Conservation (phyloP, 2,888 invertebrate genomes). For the Eremobia ochroleuca region DNA sequence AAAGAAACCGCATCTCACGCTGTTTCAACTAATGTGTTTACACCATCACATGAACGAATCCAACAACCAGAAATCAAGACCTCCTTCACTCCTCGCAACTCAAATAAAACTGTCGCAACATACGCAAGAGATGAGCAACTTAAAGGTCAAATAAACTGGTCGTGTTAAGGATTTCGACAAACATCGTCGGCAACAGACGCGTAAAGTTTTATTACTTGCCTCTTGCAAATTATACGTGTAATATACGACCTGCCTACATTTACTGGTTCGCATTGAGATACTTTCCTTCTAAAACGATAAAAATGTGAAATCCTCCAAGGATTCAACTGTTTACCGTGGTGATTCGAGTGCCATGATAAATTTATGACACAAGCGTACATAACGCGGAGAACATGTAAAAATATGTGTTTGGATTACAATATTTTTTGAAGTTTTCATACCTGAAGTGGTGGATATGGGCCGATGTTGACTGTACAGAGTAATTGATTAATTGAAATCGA, state of each 20-base stretch:
- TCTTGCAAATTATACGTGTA: slow-evolving; percentile 86
- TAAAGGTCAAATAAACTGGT: slow-evolving; percentile 77
- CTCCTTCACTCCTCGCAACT: slow-evolving; percentile 62
- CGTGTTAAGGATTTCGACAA: slow-evolving; percentile 84
- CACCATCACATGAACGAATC: slow-evolving; percentile 83
- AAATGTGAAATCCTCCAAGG: slow-evolving; percentile 77
- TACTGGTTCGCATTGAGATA: slow-evolving; percentile 75
- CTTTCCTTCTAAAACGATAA: slow-evolving; percentile 81
- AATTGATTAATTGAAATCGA: slow-evolving; percentile 50
- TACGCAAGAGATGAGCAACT: slow-evolving; percentile 45
- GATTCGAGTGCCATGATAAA: slow-evolving; percentile 69
- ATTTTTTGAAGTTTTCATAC: slow-evolving; percentile 42
- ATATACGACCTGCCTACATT: slow-evolving; percentile 74
- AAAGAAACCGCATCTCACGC: slow-evolving; percentile 76
- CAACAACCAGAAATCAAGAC: slow-evolving; percentile 75
- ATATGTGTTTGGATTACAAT: slow-evolving; percentile 48
- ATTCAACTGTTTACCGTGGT: slow-evolving; percentile 71
- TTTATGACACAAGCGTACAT: slow-evolving; percentile 62
- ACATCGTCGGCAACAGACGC: slow-evolving; percentile 83
- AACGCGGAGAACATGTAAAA: slow-evolving; percentile 45
- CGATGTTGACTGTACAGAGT: slow-evolving; percentile 40
- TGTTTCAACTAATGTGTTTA: slow-evolving; percentile 86
- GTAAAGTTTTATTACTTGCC: slow-evolving; percentile 89
- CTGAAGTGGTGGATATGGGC: slow-evolving; percentile 39
- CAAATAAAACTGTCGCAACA: slow-evolving; percentile 28